These are phyloP conservation scores for Fissipunctia ypsillon DNA, from an alignment of 2,888 invertebrate genomes.

Conservation along the genomic window DNA sequence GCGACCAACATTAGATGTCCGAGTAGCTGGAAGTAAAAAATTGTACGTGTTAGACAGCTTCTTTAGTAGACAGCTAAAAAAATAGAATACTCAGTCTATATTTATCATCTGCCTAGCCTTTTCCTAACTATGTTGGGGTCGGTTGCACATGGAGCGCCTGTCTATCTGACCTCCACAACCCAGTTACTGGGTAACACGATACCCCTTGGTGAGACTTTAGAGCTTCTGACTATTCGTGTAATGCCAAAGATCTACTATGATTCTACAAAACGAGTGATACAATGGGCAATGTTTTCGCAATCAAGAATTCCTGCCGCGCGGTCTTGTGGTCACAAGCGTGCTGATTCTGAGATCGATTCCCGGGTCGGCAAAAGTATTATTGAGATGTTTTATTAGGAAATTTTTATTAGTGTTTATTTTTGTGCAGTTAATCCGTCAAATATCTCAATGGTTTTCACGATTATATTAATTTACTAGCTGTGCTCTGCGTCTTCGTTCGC, in stretches of 20 bases:
- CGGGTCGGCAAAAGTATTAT: neutral
- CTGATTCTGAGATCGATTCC: neutral
- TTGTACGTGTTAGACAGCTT: neutral
- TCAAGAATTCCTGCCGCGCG: neutral
- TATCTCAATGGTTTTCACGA: too few relatives aligned
- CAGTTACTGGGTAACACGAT: neutral
- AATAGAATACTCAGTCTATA: neutral
- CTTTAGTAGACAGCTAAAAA: neutral
- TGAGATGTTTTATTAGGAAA: neutral
- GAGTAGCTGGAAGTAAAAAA: constrained; percentile 89
- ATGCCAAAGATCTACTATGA: neutral
- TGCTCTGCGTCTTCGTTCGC: too few relatives aligned
- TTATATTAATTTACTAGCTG: too few relatives aligned
- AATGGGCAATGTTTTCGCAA: neutral
- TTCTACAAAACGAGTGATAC: neutral
- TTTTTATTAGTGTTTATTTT: too few relatives aligned
- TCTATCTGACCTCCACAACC: neutral
- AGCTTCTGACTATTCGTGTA: neutral
- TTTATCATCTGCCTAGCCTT: neutral
- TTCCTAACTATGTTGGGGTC: neutral
- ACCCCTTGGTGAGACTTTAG: neutral
- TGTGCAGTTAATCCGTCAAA: too few relatives aligned
- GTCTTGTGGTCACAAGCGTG: neutral
- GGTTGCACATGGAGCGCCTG: neutral
- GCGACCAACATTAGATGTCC: constrained; percentile 94